Evolutionary conservation across 37 sponge, comb jelly and placozoan genomes (phyloP).

Genomic region (Petrosia ficiformis): DNA sequence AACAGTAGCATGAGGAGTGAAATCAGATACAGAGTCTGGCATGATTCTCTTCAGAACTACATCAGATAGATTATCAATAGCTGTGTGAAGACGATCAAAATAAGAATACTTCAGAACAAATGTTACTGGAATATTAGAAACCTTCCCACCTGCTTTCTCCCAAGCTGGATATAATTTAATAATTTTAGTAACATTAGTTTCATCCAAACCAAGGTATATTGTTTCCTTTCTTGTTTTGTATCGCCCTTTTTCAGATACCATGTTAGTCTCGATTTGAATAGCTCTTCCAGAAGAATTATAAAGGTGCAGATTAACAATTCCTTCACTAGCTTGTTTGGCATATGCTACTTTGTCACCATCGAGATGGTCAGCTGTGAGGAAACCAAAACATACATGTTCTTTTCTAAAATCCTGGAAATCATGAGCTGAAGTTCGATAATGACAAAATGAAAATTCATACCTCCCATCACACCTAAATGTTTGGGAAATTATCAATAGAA

Average conservation of each 20-base stretch:
- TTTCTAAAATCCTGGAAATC: no score
- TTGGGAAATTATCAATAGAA: no score
- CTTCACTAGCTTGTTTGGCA: conserved; percentile 55
- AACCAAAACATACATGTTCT: no score
- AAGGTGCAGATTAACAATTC: neutral
- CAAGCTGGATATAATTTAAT: no score
- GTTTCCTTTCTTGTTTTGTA: neutral
- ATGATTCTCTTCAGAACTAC: neutral
- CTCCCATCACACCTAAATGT: no score
- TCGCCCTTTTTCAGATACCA: neutral
- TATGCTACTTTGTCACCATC: conserved; percentile 40
- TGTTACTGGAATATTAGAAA: neutral
- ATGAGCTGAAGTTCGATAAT: no score
- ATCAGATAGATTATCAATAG: conserved; percentile 7
- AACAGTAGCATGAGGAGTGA: neutral
- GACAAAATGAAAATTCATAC: no score
- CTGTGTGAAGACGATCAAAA: conserved; percentile 30
- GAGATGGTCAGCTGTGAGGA: neutral
- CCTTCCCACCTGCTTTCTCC: neutral
- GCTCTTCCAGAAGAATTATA: no score
- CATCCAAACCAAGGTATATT: neutral
- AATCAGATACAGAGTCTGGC: neutral
- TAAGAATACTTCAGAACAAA: conserved; percentile 35
- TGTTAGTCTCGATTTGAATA: no score
- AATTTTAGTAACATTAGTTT: no score